Conservation (phyloP, 2,888 invertebrate genomes). For the Meiosimyza decipiens region DNA sequence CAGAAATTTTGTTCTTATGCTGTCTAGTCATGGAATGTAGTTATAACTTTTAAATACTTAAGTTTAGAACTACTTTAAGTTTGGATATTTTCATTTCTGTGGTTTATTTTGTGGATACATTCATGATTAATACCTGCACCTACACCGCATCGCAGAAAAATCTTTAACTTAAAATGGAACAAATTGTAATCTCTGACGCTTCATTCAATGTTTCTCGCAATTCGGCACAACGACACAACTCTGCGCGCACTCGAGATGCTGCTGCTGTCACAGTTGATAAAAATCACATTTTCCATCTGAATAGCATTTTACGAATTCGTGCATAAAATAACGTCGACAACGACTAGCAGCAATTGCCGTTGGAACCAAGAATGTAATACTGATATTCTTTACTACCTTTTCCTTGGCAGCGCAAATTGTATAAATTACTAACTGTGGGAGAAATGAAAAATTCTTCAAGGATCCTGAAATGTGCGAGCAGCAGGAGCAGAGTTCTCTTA, state of each 20-base stretch:
- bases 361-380: slow-evolving; percentile 31
- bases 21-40: no score
- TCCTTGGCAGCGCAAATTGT: slow-evolving; percentile 5
- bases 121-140: no score
- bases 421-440: slow-evolving; percentile 17
- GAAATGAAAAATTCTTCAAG: slow-evolving; percentile 6
- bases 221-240: slow-evolving; percentile 5
- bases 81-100: no score
- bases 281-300: slow-evolving; percentile 66
- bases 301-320: slow-evolving; percentile 65
- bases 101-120: no score
- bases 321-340: slow-evolving; percentile 60
- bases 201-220: neutral
- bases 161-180: no score
- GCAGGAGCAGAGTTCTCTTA: slow-evolving; percentile 1
- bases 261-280: slow-evolving; percentile 64
- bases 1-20: no score
- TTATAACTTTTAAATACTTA: no score
- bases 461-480: slow-evolving; percentile 8
- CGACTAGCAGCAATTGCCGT: slow-evolving; percentile 33
- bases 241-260: slow-evolving; percentile 16
- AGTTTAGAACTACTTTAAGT: no score
- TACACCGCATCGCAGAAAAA: no score
- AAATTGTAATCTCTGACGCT: neutral
- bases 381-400: slow-evolving; percentile 8